phyloP scores from a whole-genome alignment of 2,888 invertebrate species.

The Pocota personata region DNA sequence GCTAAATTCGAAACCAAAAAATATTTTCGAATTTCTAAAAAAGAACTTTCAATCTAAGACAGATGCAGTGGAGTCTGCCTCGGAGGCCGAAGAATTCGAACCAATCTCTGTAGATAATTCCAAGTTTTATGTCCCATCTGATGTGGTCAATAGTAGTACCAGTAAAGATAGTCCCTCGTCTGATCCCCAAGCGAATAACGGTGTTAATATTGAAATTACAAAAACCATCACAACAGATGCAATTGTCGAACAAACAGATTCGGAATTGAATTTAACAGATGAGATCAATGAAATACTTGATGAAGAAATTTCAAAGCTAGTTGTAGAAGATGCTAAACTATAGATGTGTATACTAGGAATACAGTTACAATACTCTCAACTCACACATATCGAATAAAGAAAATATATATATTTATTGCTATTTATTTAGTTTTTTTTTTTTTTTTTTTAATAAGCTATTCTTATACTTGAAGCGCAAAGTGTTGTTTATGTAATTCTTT shows the following conservation, averaged over 20 bases:
- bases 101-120: constrained; percentile 80
- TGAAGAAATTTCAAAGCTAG: constrained; percentile 80
- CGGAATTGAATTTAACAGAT: constrained; percentile 78
- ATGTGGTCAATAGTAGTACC: constrained; percentile 57
- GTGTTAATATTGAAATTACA: constrained; percentile 81
- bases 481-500: constrained; percentile 15
- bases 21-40: constrained; percentile 82
- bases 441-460: constrained; percentile 13
- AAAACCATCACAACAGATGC: constrained; percentile 80
- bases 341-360: constrained; percentile 49
- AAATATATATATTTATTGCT: constrained; percentile 20
- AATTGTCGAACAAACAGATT: constrained; percentile 79
- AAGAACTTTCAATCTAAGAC: constrained; percentile 80
- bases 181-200: constrained; percentile 78
- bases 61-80: constrained; percentile 74
- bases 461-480: constrained; percentile 7
- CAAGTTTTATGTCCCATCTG: constrained; percentile 79
- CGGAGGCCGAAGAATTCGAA: constrained; percentile 75
- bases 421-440: constrained; percentile 12
- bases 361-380: constrained; percentile 8
- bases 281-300: constrained; percentile 81
- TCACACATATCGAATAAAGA: constrained; percentile 15
- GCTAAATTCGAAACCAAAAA: constrained; percentile 78
- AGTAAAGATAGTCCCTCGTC: constrained; percentile 72
- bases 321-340: constrained; percentile 75